Conservation (phyloP, 2,888 invertebrate genomes). For the Sabellastarte sp. region DNA sequence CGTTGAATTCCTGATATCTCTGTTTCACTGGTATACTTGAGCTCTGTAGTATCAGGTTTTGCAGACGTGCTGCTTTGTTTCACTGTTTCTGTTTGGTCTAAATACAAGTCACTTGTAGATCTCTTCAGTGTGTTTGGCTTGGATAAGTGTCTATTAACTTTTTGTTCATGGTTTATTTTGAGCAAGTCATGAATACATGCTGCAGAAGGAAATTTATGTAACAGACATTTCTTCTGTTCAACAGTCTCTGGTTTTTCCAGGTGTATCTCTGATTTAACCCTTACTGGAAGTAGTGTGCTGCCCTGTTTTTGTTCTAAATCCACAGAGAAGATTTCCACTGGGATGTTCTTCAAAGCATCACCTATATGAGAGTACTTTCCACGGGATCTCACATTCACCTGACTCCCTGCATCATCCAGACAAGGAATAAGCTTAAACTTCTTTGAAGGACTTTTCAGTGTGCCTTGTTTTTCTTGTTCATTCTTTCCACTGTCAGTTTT, state of each 20-base stretch:
- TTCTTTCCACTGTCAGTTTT: background rate
- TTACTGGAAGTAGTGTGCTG: background rate
- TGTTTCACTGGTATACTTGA: too few species aligned
- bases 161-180: too few species aligned
- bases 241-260: background rate
- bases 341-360: background rate
- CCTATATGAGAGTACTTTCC: background rate
- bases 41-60: too few species aligned
- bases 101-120: too few species aligned
- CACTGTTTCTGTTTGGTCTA: too few species aligned
- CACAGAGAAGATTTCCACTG: background rate
- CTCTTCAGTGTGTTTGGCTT: too few species aligned
- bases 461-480: background rate
- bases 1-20: too few species aligned
- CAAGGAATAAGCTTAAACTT: background rate
- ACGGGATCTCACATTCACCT: background rate
- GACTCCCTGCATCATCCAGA: background rate
- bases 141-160: too few species aligned
- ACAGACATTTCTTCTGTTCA: background rate
- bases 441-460: background rate
- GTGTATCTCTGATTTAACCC: background rate
- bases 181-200: background rate
- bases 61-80: too few species aligned
- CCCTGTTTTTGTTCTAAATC: background rate
- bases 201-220: background rate